Base-by-base conservation (phyloP, 2,797 vertebrate genomes). In the Pterois miles region DNA sequence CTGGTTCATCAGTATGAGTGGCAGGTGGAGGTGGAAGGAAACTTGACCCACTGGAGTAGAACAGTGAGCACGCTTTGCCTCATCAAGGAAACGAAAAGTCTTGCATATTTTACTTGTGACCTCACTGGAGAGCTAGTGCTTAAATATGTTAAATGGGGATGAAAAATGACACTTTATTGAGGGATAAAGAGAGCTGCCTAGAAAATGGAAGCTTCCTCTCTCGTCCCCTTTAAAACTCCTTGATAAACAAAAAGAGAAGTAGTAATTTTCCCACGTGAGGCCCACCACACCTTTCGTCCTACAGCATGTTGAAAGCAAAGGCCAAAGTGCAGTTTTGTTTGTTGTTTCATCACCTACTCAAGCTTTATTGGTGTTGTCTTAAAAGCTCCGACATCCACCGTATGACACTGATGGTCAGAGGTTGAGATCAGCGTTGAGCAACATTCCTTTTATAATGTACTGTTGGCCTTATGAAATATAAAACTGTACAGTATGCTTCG, bases 351-450 rank as follows among this genome's bases (percentile, higher is more conserved):
- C 82, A 54, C 67, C 31, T 74, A 53, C 71, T 89, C 66, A 20
- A 54, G 67, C 86, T 92, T 91, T 88, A 92, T 87, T 86, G 77
- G 80, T 80, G 75, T 62, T 71, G 84, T 88, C 89, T 86, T 90
- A 70, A 89, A 89, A 89, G 74, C 81, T 58, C 74, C 85, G 64
- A 76, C 77, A 82, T 85, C 68, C 82, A 84, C 70, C 11, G 48
- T 62, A 46, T 40, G 76, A 87, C 81, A 86, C 66, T 74, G 66
- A 86, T 23, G n/a, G 43, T 53, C 20, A 74, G 64, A 72, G 71
- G 68, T 46, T 68, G 76, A 76, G 48, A 68, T 84, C 77, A 79
- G 81, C 29, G 5, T 68, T 75, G 69, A 81, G 36, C 14, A 14
- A 54, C 67, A 65, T 84, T 77, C 25, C 33, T 77, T 84, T 76